phyloP scores from a whole-genome alignment of 2,113 vertebrate genomes.

The Columbina picui region DNA sequence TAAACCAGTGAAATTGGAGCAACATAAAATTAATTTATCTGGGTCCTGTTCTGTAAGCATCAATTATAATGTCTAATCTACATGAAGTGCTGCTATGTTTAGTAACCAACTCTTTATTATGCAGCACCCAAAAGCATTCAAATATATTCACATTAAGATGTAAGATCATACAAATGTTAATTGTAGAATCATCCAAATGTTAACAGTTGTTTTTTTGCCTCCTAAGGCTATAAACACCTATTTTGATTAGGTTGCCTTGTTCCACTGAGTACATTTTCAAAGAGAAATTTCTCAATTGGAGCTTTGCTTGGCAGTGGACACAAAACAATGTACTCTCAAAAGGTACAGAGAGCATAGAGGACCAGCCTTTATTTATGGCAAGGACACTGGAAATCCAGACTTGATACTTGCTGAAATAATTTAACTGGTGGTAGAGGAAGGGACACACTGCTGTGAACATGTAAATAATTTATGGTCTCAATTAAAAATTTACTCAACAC shows the following conservation, averaged over 20 bases:
- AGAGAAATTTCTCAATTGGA: background rate
- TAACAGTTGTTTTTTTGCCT: constrained; percentile 26
- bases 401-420: background rate
- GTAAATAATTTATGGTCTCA: constrained; percentile 33
- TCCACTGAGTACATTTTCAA: background rate
- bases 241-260: background rate
- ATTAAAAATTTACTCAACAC: constrained; percentile 46
- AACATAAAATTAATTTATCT: constrained; percentile 56
- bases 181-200: background rate
- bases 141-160: background rate
- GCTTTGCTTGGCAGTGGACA: background rate
- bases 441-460: background rate
- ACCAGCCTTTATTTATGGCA: background rate
- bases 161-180: constrained; percentile 16
- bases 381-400: background rate
- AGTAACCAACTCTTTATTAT: constrained; percentile 28
- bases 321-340: background rate
- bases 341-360: background rate
- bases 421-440: background rate
- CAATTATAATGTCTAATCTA: constrained; percentile 43
- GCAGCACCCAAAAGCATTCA: constrained; percentile 46
- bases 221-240: constrained; percentile 6
- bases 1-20: constrained; percentile 54
- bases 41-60: constrained; percentile 44
- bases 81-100: constrained; percentile 48